These are phyloP conservation scores for Odontocerum albicorne DNA, from an alignment of 2,888 invertebrate genomes.

Conservation along the genomic window DNA sequence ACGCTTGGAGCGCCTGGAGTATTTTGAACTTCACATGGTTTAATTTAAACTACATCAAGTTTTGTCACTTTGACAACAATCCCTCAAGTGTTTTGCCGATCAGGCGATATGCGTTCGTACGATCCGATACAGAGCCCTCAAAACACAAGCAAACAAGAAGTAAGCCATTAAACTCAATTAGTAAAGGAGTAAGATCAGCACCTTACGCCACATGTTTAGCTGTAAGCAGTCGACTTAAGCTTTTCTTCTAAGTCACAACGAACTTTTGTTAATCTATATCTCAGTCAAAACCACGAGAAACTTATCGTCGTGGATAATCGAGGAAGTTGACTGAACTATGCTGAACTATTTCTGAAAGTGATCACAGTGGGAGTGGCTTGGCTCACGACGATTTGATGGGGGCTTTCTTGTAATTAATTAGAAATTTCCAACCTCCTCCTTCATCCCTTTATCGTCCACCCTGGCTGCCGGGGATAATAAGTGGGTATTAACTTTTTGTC, in stretches of 20 bases:
- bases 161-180: not conserved
- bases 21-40: not conserved
- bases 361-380: not conserved
- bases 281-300: not conserved
- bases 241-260: not conserved
- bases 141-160: not conserved
- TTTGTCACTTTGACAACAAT: not conserved
- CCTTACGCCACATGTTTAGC: not conserved
- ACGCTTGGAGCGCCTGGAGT: not conserved
- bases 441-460: not conserved
- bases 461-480: not conserved
- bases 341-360: constrained; percentile 10
- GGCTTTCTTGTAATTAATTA: not conserved
- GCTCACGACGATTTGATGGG: not conserved
- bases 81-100: not conserved
- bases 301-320: constrained; percentile 19
- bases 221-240: not conserved
- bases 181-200: not conserved
- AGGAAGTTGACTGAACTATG: constrained; percentile 19
- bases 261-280: not conserved
- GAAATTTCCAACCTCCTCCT: not conserved
- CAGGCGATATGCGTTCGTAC: not conserved
- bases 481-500: not conserved
- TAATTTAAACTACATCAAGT: not conserved
- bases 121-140: not conserved